These are phyloP conservation scores for Cyclargus thomasi DNA, from an alignment of 1,140 invertebrate genomes.

Conservation along the genomic window DNA sequence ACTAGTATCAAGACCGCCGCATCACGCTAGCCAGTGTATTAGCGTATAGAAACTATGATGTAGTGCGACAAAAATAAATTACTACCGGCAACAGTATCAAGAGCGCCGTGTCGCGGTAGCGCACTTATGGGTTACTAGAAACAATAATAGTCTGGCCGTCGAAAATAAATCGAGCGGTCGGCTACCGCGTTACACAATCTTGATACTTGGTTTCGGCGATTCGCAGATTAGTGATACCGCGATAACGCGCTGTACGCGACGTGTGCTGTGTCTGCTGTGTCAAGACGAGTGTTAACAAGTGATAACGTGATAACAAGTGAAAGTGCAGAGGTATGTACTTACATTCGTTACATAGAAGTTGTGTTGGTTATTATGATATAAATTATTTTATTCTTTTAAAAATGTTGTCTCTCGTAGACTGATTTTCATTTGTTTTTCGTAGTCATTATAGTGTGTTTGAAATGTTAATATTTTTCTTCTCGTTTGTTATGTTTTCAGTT, in stretches of 20 bases:
- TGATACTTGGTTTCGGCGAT: conserved; percentile 39
- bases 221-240: conserved; percentile 47
- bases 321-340: neutral
- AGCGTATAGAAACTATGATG: neutral
- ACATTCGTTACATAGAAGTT: neutral
- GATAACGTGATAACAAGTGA: neutral
- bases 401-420: too few species aligned
- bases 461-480: too few species aligned
- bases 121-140: conserved; percentile 41
- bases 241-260: conserved; percentile 52
- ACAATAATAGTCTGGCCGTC: conserved; percentile 37
- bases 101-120: conserved; percentile 25
- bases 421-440: too few species aligned
- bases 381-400: too few species aligned
- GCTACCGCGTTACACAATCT: conserved; percentile 35
- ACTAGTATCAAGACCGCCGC: too few species aligned
- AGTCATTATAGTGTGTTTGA: too few species aligned
- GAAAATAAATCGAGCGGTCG: conserved; percentile 52
- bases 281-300: neutral
- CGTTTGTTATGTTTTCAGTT: too few species aligned
- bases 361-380: too few species aligned
- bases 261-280: conserved; percentile 31
- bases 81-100: conserved; percentile 28
- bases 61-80: neutral
- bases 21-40: too few species aligned